Conservation (phyloP, 2,113 vertebrate genomes). For the Pterocles burchelli region DNA sequence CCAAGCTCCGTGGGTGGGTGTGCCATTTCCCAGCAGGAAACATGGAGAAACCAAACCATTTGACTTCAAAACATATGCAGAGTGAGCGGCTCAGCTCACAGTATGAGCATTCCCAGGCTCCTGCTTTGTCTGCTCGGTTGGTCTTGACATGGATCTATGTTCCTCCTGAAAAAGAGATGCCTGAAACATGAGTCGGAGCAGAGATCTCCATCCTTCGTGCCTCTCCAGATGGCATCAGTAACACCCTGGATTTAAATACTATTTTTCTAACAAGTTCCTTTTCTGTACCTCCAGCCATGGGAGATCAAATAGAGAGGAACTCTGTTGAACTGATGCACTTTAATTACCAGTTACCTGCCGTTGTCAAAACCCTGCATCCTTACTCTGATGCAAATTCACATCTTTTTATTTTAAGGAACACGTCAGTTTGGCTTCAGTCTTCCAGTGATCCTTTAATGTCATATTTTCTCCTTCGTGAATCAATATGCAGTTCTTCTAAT, state of each 20-base stretch:
- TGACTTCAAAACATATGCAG: not conserved
- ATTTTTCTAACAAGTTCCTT: not conserved
- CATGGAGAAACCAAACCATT: not conserved
- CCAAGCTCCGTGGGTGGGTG: rapidly evolving
- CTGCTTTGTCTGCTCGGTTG: not conserved
- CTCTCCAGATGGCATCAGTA: not conserved
- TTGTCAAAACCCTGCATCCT: not conserved
- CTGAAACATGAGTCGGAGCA: not conserved
- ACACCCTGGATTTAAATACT: not conserved
- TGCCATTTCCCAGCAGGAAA: not conserved
- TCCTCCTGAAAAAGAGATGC: not conserved
- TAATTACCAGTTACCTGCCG: not conserved
- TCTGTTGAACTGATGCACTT: not conserved
- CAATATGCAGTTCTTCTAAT: not conserved
- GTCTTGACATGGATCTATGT: rapidly evolving
- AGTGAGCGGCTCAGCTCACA: not conserved
- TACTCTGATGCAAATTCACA: not conserved
- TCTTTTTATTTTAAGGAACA: not conserved
- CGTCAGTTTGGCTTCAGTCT: not conserved
- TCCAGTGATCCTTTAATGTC: not conserved
- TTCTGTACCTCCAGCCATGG: not conserved
- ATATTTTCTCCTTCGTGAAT: not conserved
- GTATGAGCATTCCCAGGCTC: rapidly evolving
- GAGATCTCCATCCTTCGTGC: not conserved
- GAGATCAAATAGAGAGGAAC: not conserved